phyloP scores from a whole-genome alignment of 1,140 invertebrate genomes.

The Saccostrea cuccullata region DNA sequence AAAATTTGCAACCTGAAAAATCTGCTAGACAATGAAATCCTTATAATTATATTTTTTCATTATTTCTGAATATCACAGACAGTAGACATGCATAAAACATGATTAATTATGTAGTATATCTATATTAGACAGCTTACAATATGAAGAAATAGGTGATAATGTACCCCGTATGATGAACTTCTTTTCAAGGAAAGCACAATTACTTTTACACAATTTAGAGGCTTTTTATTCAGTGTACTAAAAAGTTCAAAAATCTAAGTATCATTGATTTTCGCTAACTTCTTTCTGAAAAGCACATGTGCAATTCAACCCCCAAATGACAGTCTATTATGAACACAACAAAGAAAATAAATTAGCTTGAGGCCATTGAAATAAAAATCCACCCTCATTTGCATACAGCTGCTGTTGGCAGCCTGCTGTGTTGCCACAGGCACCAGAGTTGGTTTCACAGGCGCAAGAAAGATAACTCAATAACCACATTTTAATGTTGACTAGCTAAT shows the following conservation, averaged over 20 bases:
- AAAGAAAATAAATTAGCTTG: conserved; percentile 35
- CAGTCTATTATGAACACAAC: conserved; percentile 35
- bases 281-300: conserved; percentile 30
- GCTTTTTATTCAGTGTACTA: not conserved
- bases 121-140: not conserved
- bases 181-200: no score
- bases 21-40: no score
- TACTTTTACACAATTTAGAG: no score
- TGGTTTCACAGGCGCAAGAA: not conserved
- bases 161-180: not conserved
- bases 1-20: no score
- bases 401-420: conserved; percentile 1
- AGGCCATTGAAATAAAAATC: conserved; percentile 31
- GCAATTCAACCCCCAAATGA: conserved; percentile 30
- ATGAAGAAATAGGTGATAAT: not conserved
- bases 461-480: not conserved
- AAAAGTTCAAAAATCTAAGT: conserved; percentile 32
- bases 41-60: no score
- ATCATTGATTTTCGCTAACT: conserved; percentile 31
- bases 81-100: not conserved
- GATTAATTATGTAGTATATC: not conserved
- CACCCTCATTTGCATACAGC: conserved; percentile 36
- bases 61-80: not conserved
- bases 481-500: no score
- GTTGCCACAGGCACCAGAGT: not conserved